Evolutionary conservation across 2,888 invertebrate genomes (phyloP), one percentile per base, ranked within the genome.

Genomic region (Drosophila recens): DNA sequence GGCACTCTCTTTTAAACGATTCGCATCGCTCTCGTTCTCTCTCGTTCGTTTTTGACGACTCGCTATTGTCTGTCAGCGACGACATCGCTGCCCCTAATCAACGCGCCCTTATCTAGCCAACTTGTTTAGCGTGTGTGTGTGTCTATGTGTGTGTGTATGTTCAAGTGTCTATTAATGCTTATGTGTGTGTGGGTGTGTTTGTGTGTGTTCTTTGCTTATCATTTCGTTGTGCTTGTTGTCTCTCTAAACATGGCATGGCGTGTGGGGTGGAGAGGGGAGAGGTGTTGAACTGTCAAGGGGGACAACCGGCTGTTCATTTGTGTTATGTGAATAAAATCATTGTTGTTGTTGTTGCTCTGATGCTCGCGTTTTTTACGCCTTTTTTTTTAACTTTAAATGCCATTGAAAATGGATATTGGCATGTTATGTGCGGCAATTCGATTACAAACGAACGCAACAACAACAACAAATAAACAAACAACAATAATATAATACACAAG

Each of bases 101-200:
- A 82, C 79, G 88, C 78, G 73, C 75, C 87, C 85, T 86, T 86
- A 86, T 86, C 85, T 88, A 83, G 82, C 58, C 73, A 82, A 73
- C 77, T 78, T 73, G 62, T 67, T 72, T 67, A 40, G 23, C 42
- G 15, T 57, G 11, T 52, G 20, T 57, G 34, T 58, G 33, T 49
- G 34, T 27, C n/a, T n/a, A n/a, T n/a, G 49, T 43, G 20, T 52
- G 58, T 67, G 52, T 43, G 23, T 52, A 54, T 66, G 54, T 51
- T 71, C 62, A 67, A 82, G 79, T 85, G 66, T 65, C 48, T 63
- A 30, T 34, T 42, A 38, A 27, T 72, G 43, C 17, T 17, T 17
- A 17, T 17, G 30, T 46, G 54, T 54, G 27, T 49, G 52, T 27
- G n/a, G 40, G 49, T 61, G 52, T 34, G 27, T 27, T 33, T 17